Evolutionary conservation across 2,797 vertebrate species (phyloP), one percentile per base, ranked within the genome.

Genomic region (Propithecus perrieri): DNA sequence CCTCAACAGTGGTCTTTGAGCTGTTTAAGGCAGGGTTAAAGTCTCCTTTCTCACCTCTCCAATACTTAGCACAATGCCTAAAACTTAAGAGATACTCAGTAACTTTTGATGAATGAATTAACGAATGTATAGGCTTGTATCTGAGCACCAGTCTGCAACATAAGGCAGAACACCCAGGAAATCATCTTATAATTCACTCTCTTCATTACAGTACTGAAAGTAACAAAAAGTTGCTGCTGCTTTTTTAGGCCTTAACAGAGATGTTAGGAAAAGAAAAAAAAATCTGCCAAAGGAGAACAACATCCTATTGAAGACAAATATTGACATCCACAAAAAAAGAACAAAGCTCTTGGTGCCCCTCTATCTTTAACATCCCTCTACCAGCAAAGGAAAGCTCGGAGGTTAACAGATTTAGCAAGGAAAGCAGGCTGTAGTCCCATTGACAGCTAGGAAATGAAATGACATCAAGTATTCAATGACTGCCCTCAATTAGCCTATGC

Each of bases 401-500:
- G 94, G 98, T 99, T 98, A 98, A 98, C 71, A 92, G 89, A 94
- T 97, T 98, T 96, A 97, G 93, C 90, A 95, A 83, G 2, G 48
- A 95, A 88, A 97, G 90, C 95, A 98, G 96, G 93, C 87, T 97
- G 97, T 95, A 98, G 97, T 98, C 97, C 97, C 97, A 98, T 85
- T 98, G 98, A 99, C 97, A 98, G 94, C 94, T 95, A 78, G 33
- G 75, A 98, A 98, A 98, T 98, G 97, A 98, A 98, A 99, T 98
- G 98, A 95, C 98, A 98, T 94, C 96, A 96, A 98, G 97, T 98
- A 98, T 98, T 99, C 96, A 83, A 95, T 98, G 97, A 98, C 94
- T 99, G 98, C 98, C 99, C 99, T 99, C 99, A 99, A 99, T 99
- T 99, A 99, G 97, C 99, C 98, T 98, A 98, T 98, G 98, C 97